These are phyloP conservation scores for Philonicus albiceps DNA, from an alignment of 2,888 invertebrate genomes.

Conservation along the genomic window DNA sequence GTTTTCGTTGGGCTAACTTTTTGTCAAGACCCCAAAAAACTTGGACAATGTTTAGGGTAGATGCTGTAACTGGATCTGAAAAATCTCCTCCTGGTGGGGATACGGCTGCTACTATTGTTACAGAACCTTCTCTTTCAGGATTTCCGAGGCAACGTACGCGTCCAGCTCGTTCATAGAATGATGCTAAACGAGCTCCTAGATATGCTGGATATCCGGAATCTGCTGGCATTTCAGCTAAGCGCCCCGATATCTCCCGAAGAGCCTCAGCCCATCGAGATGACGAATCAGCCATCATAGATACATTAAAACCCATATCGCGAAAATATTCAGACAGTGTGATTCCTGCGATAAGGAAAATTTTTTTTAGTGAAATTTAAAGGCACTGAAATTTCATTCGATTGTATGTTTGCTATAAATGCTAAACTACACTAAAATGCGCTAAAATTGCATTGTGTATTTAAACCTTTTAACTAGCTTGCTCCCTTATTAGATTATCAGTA, in stretches of 20 bases:
- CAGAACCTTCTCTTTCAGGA: slow-evolving; percentile 97
- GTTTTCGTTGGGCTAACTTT: slow-evolving; percentile 97
- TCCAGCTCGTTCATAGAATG: slow-evolving; percentile 99
- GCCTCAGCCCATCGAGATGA: slow-evolving; percentile 99
- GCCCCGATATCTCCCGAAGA: slow-evolving; percentile 97
- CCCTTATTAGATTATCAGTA: no score
- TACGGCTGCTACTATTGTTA: slow-evolving; percentile 99
- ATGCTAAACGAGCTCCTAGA: slow-evolving; percentile 95
- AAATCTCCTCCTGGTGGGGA: slow-evolving; percentile 99
- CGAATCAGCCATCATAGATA: slow-evolving; percentile 99
- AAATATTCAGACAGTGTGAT: slow-evolving; percentile 99
- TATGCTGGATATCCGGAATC: slow-evolving; percentile 99
- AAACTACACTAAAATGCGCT: no score
- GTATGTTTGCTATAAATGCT: no score
- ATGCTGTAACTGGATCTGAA: slow-evolving; percentile 99
- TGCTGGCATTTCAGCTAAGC: slow-evolving; percentile 99
- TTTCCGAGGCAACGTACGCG: slow-evolving; percentile 96
- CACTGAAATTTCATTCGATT: no score
- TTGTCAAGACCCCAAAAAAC: slow-evolving; percentile 99
- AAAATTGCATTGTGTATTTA: no score
- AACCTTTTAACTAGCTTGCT: no score
- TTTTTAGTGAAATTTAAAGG: neutral
- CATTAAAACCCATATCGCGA: slow-evolving; percentile 99
- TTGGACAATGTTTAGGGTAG: slow-evolving; percentile 97
- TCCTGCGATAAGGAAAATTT: neutral